Evolutionary conservation across 2,113 vertebrate species (phyloP).

Genomic region (Crotalus viridis): DNA sequence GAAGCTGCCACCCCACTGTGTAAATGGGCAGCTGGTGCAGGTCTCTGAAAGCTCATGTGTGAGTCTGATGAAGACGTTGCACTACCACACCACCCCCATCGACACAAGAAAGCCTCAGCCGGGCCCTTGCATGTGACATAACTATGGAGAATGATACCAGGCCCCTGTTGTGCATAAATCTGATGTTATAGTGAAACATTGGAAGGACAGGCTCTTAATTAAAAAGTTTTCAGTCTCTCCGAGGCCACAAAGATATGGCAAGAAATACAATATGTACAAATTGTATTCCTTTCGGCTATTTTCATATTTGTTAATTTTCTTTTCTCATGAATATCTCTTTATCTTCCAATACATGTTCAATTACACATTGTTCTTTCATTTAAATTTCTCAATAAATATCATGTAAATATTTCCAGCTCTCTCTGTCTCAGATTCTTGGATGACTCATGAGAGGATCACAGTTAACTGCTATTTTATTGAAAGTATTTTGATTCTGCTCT

Average conservation of each 20-base stretch:
- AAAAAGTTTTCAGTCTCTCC: not conserved
- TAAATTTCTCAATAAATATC: constrained; percentile 2
- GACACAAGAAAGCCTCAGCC: not conserved
- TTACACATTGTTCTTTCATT: constrained; percentile 5
- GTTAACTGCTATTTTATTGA: not conserved
- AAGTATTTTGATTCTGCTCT: not conserved
- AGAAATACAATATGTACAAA: constrained; percentile 3
- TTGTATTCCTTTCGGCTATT: not conserved
- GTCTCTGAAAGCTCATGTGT: not conserved
- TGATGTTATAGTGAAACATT: not conserved
- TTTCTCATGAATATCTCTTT: not conserved
- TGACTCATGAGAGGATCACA: not conserved
- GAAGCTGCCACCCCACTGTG: not conserved
- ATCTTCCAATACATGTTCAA: constrained; percentile 1
- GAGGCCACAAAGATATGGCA: not conserved
- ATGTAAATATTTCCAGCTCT: constrained; percentile 8
- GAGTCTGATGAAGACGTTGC: not conserved
- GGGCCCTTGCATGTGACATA: not conserved
- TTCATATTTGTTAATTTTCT: not conserved
- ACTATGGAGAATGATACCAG: not conserved
- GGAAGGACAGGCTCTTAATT: not conserved
- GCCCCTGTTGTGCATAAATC: not conserved
- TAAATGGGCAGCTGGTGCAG: not conserved
- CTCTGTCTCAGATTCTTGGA: not conserved
- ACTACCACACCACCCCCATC: not conserved